Evolutionary conservation across 2,888 invertebrate genomes (phyloP).

Genomic region (Dicyrtoma fusca): DNA sequence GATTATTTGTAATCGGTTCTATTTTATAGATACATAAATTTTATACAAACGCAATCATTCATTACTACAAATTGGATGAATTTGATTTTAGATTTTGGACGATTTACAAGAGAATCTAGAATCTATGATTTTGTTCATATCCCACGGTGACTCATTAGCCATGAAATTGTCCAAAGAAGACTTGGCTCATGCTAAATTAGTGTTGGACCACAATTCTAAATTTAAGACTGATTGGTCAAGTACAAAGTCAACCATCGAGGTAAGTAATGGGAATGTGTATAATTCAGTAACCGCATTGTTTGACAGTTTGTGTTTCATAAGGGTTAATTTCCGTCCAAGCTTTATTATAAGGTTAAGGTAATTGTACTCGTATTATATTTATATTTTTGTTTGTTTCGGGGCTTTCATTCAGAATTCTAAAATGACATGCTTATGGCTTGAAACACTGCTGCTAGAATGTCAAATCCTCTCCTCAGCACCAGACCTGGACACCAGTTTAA

Average conservation of each 20-base stretch:
- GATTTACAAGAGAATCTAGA: constrained; percentile 33
- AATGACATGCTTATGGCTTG: constrained; percentile 37
- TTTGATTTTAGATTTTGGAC: constrained; percentile 22
- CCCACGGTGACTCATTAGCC: constrained; percentile 29
- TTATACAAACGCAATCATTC: no score
- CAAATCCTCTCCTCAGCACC: constrained; percentile 10
- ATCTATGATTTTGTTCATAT: constrained; percentile 37
- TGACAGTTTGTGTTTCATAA: no score
- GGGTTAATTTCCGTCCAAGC: no score
- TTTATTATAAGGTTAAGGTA: no score
- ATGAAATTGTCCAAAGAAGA: constrained; percentile 33
- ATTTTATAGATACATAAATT: no score
- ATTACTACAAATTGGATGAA: no score
- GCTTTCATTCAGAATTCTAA: constrained; percentile 11
- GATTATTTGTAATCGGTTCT: no score
- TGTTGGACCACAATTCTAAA: constrained; percentile 27
- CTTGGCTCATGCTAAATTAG: constrained; percentile 15
- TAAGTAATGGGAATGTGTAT: background rate
- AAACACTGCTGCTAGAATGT: constrained; percentile 31
- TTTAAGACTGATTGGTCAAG: constrained; percentile 35
- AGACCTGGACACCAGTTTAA: background rate
- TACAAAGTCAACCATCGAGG: constrained; percentile 27
- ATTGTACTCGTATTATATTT: background rate
- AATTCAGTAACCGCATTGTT: no score
- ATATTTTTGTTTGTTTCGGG: background rate